phyloP scores from a whole-genome alignment of 1,140 invertebrate genomes.

The Drosophila tropicalis region DNA sequence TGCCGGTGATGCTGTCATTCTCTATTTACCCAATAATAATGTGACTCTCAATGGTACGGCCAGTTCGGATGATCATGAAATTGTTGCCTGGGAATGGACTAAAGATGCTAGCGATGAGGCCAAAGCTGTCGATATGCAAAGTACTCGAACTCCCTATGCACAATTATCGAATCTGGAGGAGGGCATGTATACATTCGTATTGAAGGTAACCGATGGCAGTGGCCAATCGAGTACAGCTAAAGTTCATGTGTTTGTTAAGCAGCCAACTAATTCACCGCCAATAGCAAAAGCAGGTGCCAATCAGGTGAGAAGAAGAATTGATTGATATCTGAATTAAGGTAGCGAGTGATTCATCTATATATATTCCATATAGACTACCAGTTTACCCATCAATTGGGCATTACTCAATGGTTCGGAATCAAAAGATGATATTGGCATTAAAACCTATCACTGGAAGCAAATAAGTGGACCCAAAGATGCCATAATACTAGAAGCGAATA shows the following conservation, averaged over 20 bases:
- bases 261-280: slow-evolving; percentile 92
- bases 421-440: slow-evolving; percentile 93
- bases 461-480: slow-evolving; percentile 87
- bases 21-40: slow-evolving; percentile 95
- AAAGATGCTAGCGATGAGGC: slow-evolving; percentile 91
- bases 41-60: slow-evolving; percentile 94
- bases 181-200: slow-evolving; percentile 96
- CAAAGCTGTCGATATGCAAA: slow-evolving; percentile 96
- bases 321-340: background rate
- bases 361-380: slow-evolving; percentile 86
- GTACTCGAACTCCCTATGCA: slow-evolving; percentile 92
- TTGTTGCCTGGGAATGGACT: slow-evolving; percentile 97
- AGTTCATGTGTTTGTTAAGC: slow-evolving; percentile 97
- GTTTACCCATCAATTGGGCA: slow-evolving; percentile 91
- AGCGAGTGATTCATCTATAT: background rate
- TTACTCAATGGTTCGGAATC: slow-evolving; percentile 91
- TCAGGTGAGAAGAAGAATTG: slow-evolving; percentile 59
- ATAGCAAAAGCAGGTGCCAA: slow-evolving; percentile 87
- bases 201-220: slow-evolving; percentile 95
- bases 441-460: slow-evolving; percentile 92
- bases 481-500: slow-evolving; percentile 82
- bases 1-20: slow-evolving; percentile 94
- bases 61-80: slow-evolving; percentile 96
- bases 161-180: slow-evolving; percentile 94
- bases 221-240: slow-evolving; percentile 93